Conservation (phyloP, 2,113 vertebrate genomes). For the Tragelaphus imberbis region DNA sequence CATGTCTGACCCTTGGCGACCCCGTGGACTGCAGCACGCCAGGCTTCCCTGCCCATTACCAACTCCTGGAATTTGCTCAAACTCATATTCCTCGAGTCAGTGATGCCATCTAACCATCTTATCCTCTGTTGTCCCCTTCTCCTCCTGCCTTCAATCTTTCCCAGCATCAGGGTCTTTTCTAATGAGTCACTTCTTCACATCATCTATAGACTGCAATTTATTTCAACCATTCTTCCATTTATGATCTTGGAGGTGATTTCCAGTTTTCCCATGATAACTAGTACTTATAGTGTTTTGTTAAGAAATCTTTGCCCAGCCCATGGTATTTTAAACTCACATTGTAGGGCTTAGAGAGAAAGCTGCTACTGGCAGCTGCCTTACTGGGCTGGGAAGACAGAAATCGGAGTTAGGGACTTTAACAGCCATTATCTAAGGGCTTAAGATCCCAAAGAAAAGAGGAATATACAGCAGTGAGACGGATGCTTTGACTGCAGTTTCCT, state of each 20-base stretch:
- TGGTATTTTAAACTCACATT: not conserved
- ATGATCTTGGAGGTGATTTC: not conserved
- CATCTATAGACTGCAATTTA: not conserved
- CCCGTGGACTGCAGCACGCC: rapidly evolving
- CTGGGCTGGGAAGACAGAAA: not conserved
- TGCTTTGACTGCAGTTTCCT: not conserved
- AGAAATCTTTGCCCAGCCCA: not conserved
- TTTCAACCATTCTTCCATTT: not conserved
- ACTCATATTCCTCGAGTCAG: not conserved
- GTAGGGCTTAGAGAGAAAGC: not conserved
- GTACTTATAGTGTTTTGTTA: not conserved
- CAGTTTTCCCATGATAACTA: not conserved
- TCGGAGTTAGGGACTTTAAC: not conserved
- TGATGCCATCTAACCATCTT: not conserved
- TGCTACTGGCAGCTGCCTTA: not conserved
- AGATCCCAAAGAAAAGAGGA: not conserved
- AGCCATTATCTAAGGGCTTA: not conserved
- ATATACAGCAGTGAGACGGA: not conserved
- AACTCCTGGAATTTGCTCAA: not conserved
- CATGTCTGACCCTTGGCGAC: not conserved
- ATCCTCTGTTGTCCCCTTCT: not conserved
- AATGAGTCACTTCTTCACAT: not conserved
- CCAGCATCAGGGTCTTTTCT: not conserved
- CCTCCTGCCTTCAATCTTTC: not conserved
- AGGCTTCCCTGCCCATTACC: not conserved